Conservation (phyloP, 35 echinoderm and acorn worm genomes). For the Stichopus chloronotus region DNA sequence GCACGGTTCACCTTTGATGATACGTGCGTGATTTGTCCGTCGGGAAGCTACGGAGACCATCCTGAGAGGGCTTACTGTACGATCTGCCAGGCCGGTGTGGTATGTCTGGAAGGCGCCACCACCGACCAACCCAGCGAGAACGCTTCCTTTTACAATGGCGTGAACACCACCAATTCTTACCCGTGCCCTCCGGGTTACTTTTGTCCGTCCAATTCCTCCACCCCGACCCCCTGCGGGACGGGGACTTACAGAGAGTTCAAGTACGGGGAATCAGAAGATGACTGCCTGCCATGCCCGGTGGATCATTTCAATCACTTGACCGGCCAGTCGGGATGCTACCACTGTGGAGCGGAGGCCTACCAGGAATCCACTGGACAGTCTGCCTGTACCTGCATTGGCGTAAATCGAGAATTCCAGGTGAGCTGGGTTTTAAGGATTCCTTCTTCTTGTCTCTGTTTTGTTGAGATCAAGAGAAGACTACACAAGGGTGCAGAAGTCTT, state of each 20-base stretch:
- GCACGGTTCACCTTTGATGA: slow-evolving; percentile 74
- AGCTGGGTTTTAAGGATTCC: background rate
- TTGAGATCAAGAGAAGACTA: too few relatives aligned
- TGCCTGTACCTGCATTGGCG: slow-evolving; percentile 76
- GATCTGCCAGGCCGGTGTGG: slow-evolving; percentile 88
- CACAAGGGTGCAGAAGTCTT: too few relatives aligned
- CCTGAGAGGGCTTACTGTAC: slow-evolving; percentile 80
- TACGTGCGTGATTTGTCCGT: slow-evolving; percentile 87
- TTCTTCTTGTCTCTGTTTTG: background rate
- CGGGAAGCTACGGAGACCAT: slow-evolving; percentile 88
- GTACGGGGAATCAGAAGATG: slow-evolving; percentile 62
- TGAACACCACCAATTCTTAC: slow-evolving; percentile 93
- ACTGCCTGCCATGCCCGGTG: slow-evolving; percentile 74
- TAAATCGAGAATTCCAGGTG: slow-evolving; percentile 92
- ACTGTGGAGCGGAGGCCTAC: slow-evolving; percentile 83
- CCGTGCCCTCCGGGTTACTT: slow-evolving; percentile 93
- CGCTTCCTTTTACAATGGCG: slow-evolving; percentile 69
- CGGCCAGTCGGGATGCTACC: slow-evolving; percentile 83
- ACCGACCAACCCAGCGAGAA: slow-evolving; percentile 80
- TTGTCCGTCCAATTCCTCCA: slow-evolving; percentile 79
- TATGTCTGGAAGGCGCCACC: slow-evolving; percentile 86
- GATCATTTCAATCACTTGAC: slow-evolving; percentile 96
- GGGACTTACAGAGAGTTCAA: slow-evolving; percentile 70
- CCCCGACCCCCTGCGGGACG: slow-evolving; percentile 54
- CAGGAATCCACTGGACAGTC: slow-evolving; percentile 62